Percentiles rank a stretch among this genome's conserved stretches.
Evolutionary conservation across 2,113 vertebrate species (phyloP).

Genomic region (Macrotis lagotis): DNA sequence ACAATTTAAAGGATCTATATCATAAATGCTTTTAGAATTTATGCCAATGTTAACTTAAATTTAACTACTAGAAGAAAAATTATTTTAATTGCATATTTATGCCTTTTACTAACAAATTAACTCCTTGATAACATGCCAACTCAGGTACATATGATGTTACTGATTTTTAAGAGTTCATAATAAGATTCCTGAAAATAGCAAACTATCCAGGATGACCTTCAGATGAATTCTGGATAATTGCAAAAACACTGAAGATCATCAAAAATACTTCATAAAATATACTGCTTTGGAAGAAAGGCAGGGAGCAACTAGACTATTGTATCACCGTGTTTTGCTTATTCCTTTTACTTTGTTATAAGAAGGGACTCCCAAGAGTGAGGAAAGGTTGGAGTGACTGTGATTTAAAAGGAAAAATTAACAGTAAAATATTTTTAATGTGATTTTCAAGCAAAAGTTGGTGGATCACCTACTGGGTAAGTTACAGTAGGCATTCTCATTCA

Average conservation of each 20-base stretch:
- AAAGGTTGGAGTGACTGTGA: not conserved
- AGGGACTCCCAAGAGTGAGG: not conserved
- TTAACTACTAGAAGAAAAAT: constrained; percentile 29
- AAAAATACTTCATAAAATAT: not conserved
- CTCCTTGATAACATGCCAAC: not conserved
- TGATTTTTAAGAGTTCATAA: not conserved
- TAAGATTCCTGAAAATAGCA: not conserved
- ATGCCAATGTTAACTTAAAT: constrained; percentile 1
- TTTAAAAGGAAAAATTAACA: not conserved
- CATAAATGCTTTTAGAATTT: not conserved
- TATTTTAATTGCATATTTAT: constrained; percentile 32
- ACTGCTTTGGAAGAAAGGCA: not conserved
- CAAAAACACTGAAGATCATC: not conserved
- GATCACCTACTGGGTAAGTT: not conserved
- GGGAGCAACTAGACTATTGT: not conserved
- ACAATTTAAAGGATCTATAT: not conserved
- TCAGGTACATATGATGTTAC: not conserved
- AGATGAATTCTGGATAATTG: not conserved
- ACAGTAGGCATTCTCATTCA: not conserved
- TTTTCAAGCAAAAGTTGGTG: not conserved
- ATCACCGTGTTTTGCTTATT: not conserved
- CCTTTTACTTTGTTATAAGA: not conserved
- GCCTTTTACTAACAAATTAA: constrained; percentile 16
- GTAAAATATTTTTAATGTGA: not conserved
- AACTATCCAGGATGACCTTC: not conserved